Base-by-base conservation (phyloP, 2,888 invertebrate genomes). In the Aphidius colemani region DNA sequence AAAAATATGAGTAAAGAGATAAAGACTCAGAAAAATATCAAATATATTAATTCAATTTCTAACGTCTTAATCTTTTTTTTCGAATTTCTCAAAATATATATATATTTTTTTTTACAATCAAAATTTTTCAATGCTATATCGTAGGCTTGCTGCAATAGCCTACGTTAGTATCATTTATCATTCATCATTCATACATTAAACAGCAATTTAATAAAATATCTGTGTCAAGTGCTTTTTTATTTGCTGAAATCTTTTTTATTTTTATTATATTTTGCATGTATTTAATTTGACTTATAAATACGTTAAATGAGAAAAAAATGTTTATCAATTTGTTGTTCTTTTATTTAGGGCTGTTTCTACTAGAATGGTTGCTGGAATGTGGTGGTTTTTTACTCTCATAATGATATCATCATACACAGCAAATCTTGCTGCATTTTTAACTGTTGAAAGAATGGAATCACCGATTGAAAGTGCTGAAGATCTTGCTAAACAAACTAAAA, bases 361-460 rank as follows among this genome's bases (percentile, higher is more conserved):
- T 0, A 86, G 96, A 55, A 89, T 95, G 85, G 90, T 94, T 0
- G 90, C 93, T 0, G 93, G 93, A 7, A 90, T 93, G 87, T 93
- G 93, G 95, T 95, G 95, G 94, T 95, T 95, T 82, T 95, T 95
- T 81, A 93, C 94, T 0, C 85, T 96, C 61, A 95, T 95, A 79
- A 90, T 96, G 86, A 91, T 94, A 39, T 92, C 95, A 7, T 95
- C 95, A 0, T 96, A 97, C 82, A 97, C 96, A 2, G 96, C 96
- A 51, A 96, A 96, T 82, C 86, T 97, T 73, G 96, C 96, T 8
- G 96, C 96, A 39, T 96, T 96, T 78, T 85, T 96, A 6, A 96
- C 96, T 1, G 93, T 92, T 75, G 94, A 94, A 46, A 88, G 94
- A 45, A 92, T 94, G 90, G 94, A 93, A 66, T 90, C 91, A 49